Base-by-base conservation (phyloP, 2,797 vertebrate species). In the Erethizon dorsatum region DNA sequence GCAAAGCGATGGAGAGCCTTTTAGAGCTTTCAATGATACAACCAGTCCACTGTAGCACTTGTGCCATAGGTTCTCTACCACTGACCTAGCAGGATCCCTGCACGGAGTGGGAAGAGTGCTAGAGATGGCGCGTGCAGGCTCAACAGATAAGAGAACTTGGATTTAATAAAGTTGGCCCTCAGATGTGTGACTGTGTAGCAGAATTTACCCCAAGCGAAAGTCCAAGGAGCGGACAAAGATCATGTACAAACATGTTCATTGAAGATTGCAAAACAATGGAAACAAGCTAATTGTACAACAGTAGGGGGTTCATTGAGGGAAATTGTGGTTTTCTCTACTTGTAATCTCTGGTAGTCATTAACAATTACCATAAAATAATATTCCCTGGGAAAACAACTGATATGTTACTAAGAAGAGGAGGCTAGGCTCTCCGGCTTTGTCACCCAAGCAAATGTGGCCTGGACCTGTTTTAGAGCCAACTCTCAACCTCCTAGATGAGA, bases 141-240 rank as follows among this genome's bases (percentile, higher is more conserved):
- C 45, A 33, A 33, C 63, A 24, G 59, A 24, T 33, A 47, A 52
- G 79, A 73, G 52, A 73, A 82, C 26, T 18, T 84, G 31, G 57
- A 47, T 86, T 88, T 84, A 59, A 50, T 84, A 69, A 86, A 94
- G 41, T 41, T 71, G 59, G 17, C n/a, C 54, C 4, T 56, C 47
- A 84, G 14, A 7, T 31, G 54, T 75, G 67, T 54, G 67, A 80
- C 47, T 78, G 28, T 11, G 9, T 45, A 59, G 28, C 31, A 45
- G 79, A 85, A 90, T 78, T n/a, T 15, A 91, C 73, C 37, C 22
- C 45, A 18, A 90, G 85, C 54, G 85, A 82, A 90, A 73, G 77
- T 84, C 86, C 80, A n/a, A 91, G 78, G 61, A 94, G 31, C 54
- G n/a, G 87, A 63, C 20, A 82, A 85, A 83, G 54, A 78, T 31